Evolutionary conservation across 2,797 vertebrate species (phyloP).

Genomic region (Tangara arthus): DNA sequence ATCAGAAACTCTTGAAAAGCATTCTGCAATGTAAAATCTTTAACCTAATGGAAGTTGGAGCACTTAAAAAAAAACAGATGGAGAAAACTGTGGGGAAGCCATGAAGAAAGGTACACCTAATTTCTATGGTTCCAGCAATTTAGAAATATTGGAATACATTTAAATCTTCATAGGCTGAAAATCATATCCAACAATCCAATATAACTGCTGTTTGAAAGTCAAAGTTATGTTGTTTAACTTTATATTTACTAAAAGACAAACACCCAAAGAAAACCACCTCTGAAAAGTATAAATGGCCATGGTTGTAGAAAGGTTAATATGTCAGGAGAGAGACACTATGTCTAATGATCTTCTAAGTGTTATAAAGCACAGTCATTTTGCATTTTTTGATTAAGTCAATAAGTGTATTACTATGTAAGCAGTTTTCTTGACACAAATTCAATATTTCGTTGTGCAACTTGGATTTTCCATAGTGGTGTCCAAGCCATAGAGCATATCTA

Average conservation of each 20-base stretch:
- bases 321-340: background rate
- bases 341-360: conserved; percentile 35
- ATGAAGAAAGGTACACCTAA: background rate
- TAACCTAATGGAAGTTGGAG: background rate
- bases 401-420: conserved; percentile 46
- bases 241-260: background rate
- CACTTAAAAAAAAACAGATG: background rate
- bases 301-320: conserved; percentile 8
- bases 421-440: conserved; percentile 67
- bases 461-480: background rate
- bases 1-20: background rate
- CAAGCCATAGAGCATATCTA: background rate
- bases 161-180: background rate
- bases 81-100: background rate
- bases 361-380: conserved; percentile 60
- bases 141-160: background rate
- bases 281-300: background rate
- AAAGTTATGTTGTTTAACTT: background rate
- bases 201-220: background rate
- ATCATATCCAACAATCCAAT: background rate
- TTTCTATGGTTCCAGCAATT: background rate
- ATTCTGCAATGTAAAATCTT: background rate
- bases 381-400: conserved; percentile 68
- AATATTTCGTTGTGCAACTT: conserved; percentile 53
- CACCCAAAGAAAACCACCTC: background rate